Evolutionary conservation across 1,140 invertebrate genomes (phyloP), one percentile per base, ranked within the genome.

Genomic region (Hylyphantes graminicola): DNA sequence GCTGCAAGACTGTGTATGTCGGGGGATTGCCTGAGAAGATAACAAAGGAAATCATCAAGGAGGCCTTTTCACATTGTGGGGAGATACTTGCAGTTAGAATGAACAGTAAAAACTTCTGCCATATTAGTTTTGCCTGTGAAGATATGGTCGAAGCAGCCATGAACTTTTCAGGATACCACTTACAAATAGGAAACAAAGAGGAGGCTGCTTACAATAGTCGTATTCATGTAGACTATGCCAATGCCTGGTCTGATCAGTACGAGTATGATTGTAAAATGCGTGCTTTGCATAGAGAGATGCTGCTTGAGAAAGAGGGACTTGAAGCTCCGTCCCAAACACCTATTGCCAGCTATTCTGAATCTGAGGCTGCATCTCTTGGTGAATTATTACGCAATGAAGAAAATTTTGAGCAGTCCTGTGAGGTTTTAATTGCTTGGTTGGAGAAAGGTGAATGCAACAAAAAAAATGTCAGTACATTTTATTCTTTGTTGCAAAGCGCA

Each of bases 41-140:
- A 13, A 92, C 92, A 78, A 96, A 98, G 90, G 94, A 94, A 85
- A 94, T 96, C 80, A 93, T 98, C 64, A 92, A 93, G 86, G 96
- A 98, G 90, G 94, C 98, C 85, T 98, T 98, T 92, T 94, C 96
- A 88, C 91, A 93, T 5, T 97, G 96, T 90, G 97, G 97, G 6
- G 94, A 96, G 89, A 97, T 98, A 84, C 93, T 94, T 15, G 97
- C 95, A 0, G 91, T 98, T 55, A 92, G 97, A 79, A 92, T 98
- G 85, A 97, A 95, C 68, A 97, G 96, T 89, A 98, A 98, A 89
- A 97, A 97, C 90, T 98, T 98, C 90, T 97, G 96, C 89, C 97
- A 98, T 87, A 96, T 98, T 88, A 92, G 97, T 85, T 98, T 96
- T 91, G 93, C 95, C 63, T 92, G 93, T 86, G 96, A 97, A 89